Evolutionary conservation across 1,140 invertebrate genomes (phyloP).

Genomic region (Listronotus oregonensis): DNA sequence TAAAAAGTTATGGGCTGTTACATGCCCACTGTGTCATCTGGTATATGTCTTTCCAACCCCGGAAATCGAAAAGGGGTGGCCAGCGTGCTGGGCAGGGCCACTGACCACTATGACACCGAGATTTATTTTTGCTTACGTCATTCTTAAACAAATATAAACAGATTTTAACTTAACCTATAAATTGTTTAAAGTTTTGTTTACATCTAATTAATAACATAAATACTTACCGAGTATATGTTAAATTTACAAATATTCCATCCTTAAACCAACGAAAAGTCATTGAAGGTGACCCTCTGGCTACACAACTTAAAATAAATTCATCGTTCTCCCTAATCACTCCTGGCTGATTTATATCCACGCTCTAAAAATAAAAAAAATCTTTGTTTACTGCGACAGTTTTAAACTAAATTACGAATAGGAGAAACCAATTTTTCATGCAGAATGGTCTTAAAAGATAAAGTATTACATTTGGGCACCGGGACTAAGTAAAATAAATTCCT

Average conservation of each 20-base stretch:
- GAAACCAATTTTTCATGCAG: conserved; percentile 1
- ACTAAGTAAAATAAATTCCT: too few relatives aligned
- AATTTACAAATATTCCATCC: conserved; percentile 75
- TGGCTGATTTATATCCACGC: conserved; percentile 65
- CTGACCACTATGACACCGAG: too few relatives aligned
- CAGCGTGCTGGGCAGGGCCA: too few relatives aligned
- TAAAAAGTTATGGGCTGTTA: too few relatives aligned
- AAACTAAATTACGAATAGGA: not conserved
- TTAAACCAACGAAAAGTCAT: conserved; percentile 82
- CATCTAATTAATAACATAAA: not conserved
- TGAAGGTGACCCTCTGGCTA: conserved; percentile 73
- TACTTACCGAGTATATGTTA: conserved; percentile 35
- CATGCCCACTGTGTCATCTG: too few relatives aligned
- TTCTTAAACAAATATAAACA: too few relatives aligned
- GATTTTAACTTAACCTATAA: too few relatives aligned
- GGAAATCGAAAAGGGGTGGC: too few relatives aligned
- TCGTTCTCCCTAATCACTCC: conserved; percentile 72
- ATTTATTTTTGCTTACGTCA: too few relatives aligned
- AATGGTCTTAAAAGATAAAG: conserved; percentile 2
- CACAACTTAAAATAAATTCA: conserved; percentile 76
- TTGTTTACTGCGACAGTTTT: conserved; percentile 14
- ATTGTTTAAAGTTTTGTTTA: too few relatives aligned
- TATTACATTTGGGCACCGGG: not conserved
- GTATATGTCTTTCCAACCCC: too few relatives aligned
- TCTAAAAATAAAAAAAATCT: conserved; percentile 57